Conservation (phyloP, 2,797 vertebrate species). For the Alectoris magna region DNA sequence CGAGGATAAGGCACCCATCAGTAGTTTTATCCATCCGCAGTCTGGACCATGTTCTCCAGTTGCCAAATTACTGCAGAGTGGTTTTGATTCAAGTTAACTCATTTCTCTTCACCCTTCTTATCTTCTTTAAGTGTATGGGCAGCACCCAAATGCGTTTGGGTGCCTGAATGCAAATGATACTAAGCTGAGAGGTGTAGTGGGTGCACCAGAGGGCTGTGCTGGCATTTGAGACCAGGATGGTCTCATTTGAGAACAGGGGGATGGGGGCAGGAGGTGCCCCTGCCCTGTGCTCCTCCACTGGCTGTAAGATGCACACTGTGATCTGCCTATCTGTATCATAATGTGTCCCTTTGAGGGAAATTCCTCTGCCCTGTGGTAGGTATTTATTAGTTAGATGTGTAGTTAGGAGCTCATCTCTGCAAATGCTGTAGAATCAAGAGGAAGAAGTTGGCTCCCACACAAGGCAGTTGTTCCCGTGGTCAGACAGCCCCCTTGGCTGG, state of each 20-base stretch:
- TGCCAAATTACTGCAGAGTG: neutral
- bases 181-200: neutral
- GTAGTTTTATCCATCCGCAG: neutral
- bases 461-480: neutral
- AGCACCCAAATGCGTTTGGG: neutral
- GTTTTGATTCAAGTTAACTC: neutral
- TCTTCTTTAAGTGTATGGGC: neutral
- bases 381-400: neutral
- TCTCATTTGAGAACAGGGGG: neutral
- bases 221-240: neutral
- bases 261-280: neutral
- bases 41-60: neutral
- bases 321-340: rapidly evolving
- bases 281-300: neutral
- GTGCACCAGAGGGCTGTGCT: neutral
- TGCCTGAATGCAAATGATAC: neutral
- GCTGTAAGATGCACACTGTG: neutral
- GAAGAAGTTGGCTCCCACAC: neutral
- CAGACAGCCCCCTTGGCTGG: neutral
- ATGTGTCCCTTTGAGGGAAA: neutral
- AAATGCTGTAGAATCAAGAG: neutral
- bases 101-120: neutral
- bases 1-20: rapidly evolving
- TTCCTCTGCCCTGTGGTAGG: neutral
- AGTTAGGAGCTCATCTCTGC: rapidly evolving